Base-by-base conservation (phyloP, 2,797 vertebrate genomes). In the Pseudochromis fuscus region DNA sequence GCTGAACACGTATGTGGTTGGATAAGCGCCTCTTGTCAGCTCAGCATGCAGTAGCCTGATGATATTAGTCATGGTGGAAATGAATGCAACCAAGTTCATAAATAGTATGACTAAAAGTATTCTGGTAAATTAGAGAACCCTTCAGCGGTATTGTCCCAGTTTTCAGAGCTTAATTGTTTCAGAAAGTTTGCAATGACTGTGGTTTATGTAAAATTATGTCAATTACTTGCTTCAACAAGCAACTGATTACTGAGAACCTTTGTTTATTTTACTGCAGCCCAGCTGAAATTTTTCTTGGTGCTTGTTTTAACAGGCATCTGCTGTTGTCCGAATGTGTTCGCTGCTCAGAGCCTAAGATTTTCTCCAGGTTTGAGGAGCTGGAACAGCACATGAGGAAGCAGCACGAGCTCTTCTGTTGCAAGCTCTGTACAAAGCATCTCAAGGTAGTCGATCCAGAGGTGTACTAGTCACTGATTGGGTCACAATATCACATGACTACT, bases 361-460 rank as follows among this genome's bases (percentile, higher is more conserved):
- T 99, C 77, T 94, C 91, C 69, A 95, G 92, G 81, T 96, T 96
- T 66, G 95, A 95, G 68, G 97, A 99, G 76, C 90, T 99, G 81
- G 97, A 99, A 25, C 95, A 98, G 61, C 98, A 99, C 87, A 97
- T 98, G 97, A 95, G 98, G 84, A 98, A 96, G 85, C 95, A 97
- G 72, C 98, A 99, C 0, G 97, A 99, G 68, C 95, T 98, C 49
- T 99, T 99, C 91, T 97, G 96, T 86, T 99, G 98, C 84, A 99
- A 97, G 63, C 94, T 99, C 49, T 99, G 98, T 76, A 90, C 95
- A 46, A 97, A 96, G 71, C 96, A 99, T 87, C 92, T 99, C 10
- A 97, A 98, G 96, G 98, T 98, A n/a, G n/a, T n/a, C n/a, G n/a
- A n/a, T n/a, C n/a, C n/a, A n/a, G n/a, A n/a, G n/a, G n/a, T n/a